A percentile compares a stretch with the other conserved stretches of the same genome.
phyloP scores from a whole-genome alignment of 2,888 invertebrate species.

The Sinodicranocentrus sp. region DNA sequence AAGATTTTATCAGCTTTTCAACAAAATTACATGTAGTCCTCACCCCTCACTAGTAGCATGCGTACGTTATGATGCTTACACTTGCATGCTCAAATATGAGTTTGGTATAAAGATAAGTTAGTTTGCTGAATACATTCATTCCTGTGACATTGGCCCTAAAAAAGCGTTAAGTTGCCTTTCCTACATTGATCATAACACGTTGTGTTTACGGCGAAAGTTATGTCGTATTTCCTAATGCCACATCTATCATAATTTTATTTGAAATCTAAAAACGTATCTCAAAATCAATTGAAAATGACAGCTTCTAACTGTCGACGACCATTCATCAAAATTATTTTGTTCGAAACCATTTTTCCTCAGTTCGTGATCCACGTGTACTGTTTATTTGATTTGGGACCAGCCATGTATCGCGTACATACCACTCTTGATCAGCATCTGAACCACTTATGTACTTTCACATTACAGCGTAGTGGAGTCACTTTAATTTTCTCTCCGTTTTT shows the following conservation, averaged over 20 bases:
- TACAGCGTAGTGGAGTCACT: neutral
- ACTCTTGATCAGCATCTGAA: neutral
- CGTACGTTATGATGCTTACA: no score
- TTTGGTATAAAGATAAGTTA: no score
- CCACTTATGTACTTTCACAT: neutral
- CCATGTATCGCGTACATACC: conserved; percentile 7
- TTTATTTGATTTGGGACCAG: conserved; percentile 56
- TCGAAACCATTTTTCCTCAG: conserved; percentile 42
- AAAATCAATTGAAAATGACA: conserved; percentile 61
- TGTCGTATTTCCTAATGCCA: neutral
- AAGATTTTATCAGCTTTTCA: conserved; percentile 17
- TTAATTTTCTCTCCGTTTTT: conserved; percentile 43
- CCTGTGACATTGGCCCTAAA: no score
- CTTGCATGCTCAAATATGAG: no score
- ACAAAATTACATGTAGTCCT: neutral
- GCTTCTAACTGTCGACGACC: conserved; percentile 38
- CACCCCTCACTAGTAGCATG: no score
- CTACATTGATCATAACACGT: no score
- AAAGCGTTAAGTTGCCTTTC: no score
- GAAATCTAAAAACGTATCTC: conserved; percentile 30
- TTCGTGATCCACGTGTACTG: conserved; percentile 68
- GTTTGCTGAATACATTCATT: no score
- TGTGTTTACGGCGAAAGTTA: no score
- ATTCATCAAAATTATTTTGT: conserved; percentile 65
- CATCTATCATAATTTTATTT: conserved; percentile 47